phyloP scores from a whole-genome alignment of 2,888 invertebrate species.

The Leptopilina myrica region DNA sequence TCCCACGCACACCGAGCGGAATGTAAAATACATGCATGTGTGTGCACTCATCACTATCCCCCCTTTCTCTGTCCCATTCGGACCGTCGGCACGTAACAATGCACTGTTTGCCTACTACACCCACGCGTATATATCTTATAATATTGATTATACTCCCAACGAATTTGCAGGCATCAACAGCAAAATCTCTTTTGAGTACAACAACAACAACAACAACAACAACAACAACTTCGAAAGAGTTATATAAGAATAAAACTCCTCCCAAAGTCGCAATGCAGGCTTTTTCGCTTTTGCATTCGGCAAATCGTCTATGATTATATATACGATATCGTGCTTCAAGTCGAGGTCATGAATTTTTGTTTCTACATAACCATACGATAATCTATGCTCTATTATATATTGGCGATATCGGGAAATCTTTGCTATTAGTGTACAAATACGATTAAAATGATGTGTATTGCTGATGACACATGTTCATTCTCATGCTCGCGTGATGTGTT shows the following conservation, averaged over 20 bases:
- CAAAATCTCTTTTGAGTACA: too few relatives aligned
- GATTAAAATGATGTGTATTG: conserved; percentile 42
- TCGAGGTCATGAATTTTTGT: conserved; percentile 29
- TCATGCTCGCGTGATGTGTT: conserved; percentile 51
- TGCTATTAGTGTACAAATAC: conserved; percentile 28
- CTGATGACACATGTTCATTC: conserved; percentile 51
- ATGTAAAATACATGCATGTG: not conserved
- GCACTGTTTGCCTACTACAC: conserved; percentile 71
- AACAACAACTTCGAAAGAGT: too few relatives aligned
- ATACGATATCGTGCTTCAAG: conserved; percentile 11
- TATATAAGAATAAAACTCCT: conserved; percentile 20
- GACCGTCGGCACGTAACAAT: conserved; percentile 66
- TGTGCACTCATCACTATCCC: conserved; percentile 42
- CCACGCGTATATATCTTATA: conserved; percentile 69
- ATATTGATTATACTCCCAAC: conserved; percentile 72
- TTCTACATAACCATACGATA: not conserved
- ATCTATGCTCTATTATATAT: not conserved
- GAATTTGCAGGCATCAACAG: conserved; percentile 58
- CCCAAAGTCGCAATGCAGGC: conserved; percentile 50
- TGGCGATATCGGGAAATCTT: conserved; percentile 27
- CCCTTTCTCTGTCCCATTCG: conserved; percentile 52
- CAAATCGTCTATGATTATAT: conserved; percentile 16
- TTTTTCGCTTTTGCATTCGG: conserved; percentile 40
- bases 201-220: too few relatives aligned
- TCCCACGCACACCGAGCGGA: conserved; percentile 37